Conservation (phyloP, 2,888 invertebrate genomes). For the Belgica antarctica region DNA sequence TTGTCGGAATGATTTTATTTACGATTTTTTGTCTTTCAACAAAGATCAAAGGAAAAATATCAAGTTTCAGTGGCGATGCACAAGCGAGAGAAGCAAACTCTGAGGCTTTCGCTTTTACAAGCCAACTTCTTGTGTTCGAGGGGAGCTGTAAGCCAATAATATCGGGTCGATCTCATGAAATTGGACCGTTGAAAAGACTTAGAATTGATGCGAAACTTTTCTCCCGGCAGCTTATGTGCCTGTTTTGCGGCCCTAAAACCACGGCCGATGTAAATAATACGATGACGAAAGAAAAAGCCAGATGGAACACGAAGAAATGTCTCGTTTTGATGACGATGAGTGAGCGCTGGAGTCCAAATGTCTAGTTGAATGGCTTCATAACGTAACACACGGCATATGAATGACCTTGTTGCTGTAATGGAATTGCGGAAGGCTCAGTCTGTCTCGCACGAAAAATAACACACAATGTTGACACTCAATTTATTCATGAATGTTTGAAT, state of each 20-base stretch:
- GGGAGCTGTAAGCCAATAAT: background rate
- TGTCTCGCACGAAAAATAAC: background rate
- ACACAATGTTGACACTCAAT: slow-evolving; percentile 15
- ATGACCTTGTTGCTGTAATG: slow-evolving; percentile 42
- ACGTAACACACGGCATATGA: slow-evolving; percentile 15
- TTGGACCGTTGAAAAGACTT: too few species aligned
- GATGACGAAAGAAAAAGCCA: slow-evolving; percentile 4
- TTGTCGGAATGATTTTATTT: slow-evolving; percentile 10
- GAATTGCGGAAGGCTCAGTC: slow-evolving; percentile 43
- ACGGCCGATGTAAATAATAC: slow-evolving; percentile 9
- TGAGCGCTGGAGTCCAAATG: slow-evolving; percentile 37
- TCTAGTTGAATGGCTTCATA: slow-evolving; percentile 36
- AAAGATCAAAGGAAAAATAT: slow-evolving; percentile 28
- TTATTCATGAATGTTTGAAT: slow-evolving; percentile 42
- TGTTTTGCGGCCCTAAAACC: background rate
- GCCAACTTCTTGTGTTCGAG: background rate
- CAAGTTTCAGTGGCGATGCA: slow-evolving; percentile 20
- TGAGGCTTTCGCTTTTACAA: background rate
- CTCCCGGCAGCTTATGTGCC: background rate
- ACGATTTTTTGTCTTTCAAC: slow-evolving; percentile 1
- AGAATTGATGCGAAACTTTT: background rate
- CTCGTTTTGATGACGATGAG: background rate
- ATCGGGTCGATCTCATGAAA: background rate
- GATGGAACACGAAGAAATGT: background rate
- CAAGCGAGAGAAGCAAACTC: background rate